Conservation (phyloP, 1,140 invertebrate species). For the Achatina immaculata region DNA sequence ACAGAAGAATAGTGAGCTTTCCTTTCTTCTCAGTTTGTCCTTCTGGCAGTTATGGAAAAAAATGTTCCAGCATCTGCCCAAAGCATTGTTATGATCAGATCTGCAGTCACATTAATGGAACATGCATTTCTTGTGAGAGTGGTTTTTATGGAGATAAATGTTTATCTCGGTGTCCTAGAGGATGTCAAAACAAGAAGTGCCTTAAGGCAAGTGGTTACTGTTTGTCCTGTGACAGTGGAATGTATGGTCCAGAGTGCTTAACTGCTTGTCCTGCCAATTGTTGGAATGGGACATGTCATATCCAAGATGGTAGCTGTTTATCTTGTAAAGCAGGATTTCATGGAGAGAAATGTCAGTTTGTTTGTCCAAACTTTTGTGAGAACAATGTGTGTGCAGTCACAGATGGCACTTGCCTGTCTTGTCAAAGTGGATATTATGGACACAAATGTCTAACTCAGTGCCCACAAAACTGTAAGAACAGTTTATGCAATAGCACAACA, state of each 20-base stretch:
- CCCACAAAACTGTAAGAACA: neutral
- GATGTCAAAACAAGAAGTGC: too few relatives aligned
- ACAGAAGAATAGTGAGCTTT: too few relatives aligned
- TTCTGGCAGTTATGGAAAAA: neutral
- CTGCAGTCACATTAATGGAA: neutral
- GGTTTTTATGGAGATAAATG: too few relatives aligned
- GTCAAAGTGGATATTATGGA: neutral
- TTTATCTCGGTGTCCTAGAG: too few relatives aligned
- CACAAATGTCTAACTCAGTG: neutral
- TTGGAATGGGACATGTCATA: neutral
- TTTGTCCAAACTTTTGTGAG: neutral
- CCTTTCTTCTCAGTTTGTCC: too few relatives aligned
- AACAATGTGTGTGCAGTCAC: neutral
- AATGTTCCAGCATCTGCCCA: neutral
- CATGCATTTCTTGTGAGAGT: too few relatives aligned
- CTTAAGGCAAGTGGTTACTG: too few relatives aligned
- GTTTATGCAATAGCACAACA: neutral
- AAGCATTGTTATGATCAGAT: neutral
- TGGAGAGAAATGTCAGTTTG: neutral
- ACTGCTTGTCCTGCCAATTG: neutral
- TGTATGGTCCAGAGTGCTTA: neutral
- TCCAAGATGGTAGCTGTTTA: neutral
- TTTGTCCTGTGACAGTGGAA: neutral
- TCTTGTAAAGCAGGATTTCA: neutral
- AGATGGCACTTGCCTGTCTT: neutral